phyloP scores from a whole-genome alignment of 2,888 invertebrate species.

The Netelia fuscicornis region DNA sequence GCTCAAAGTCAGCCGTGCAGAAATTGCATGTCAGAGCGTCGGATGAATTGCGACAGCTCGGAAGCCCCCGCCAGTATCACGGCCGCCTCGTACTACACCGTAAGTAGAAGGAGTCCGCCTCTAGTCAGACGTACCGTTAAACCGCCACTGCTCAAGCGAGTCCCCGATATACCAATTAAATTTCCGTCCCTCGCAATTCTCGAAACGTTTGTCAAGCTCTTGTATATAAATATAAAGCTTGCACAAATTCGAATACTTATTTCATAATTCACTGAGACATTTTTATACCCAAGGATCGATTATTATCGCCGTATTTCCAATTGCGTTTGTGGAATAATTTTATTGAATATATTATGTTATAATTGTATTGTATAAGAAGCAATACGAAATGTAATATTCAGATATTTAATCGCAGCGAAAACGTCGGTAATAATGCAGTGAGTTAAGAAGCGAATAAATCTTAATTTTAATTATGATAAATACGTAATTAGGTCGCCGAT shows the following conservation, averaged over 20 bases:
- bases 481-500: too few relatives aligned
- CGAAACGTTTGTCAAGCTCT: neutral
- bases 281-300: too few relatives aligned
- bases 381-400: too few relatives aligned
- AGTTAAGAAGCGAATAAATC: too few relatives aligned
- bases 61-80: neutral
- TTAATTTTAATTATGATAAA: too few relatives aligned
- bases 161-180: neutral
- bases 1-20: conserved; percentile 40
- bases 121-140: conserved; percentile 19
- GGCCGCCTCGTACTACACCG: neutral
- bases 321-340: too few relatives aligned
- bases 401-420: too few relatives aligned
- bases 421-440: too few relatives aligned
- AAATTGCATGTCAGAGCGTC: conserved; percentile 59
- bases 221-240: neutral
- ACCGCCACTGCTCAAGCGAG: neutral
- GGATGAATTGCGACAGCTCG: conserved; percentile 49
- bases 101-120: conserved; percentile 40
- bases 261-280: too few relatives aligned
- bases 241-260: neutral
- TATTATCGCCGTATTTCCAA: too few relatives aligned
- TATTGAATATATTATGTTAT: too few relatives aligned
- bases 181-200: neutral
- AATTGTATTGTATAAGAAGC: too few relatives aligned